These are phyloP conservation scores for Caracal caracal DNA, from an alignment of 2,113 vertebrate genomes.

Conservation along the genomic window DNA sequence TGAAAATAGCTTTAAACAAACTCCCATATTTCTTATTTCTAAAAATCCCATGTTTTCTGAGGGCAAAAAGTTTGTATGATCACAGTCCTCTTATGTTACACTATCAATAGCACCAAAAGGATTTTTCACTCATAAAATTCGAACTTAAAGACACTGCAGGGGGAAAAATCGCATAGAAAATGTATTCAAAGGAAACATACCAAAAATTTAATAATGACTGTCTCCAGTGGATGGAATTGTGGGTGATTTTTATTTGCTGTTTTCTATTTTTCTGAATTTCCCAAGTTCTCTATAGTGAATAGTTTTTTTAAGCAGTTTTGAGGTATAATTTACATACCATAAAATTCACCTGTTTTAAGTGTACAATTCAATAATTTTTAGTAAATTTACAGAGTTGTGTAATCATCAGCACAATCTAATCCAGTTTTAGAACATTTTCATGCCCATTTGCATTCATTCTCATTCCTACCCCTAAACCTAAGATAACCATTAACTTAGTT, in stretches of 20 bases:
- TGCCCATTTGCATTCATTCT: background rate
- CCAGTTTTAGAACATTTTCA: background rate
- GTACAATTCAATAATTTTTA: background rate
- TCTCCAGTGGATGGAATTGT: background rate
- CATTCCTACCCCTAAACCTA: background rate
- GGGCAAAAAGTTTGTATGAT: background rate
- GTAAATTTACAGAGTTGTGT: background rate
- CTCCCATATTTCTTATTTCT: background rate
- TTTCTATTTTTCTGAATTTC: slow-evolving; percentile 1
- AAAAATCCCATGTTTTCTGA: background rate
- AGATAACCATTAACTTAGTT: background rate
- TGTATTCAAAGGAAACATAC: background rate
- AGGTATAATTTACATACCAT: background rate
- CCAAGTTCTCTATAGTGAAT: background rate
- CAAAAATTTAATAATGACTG: background rate
- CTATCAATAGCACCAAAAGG: background rate
- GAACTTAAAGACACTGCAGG: background rate
- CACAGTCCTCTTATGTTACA: background rate
- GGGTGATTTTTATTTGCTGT: background rate
- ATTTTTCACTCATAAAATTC: slow-evolving; percentile 12
- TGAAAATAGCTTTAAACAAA: background rate
- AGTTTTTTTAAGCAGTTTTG: background rate
- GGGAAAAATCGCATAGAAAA: background rate
- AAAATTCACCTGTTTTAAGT: background rate
- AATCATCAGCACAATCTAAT: background rate